Evolutionary conservation across 1,140 invertebrate species (phyloP).

Genomic region (Hyposmocoma kahamanoa): DNA sequence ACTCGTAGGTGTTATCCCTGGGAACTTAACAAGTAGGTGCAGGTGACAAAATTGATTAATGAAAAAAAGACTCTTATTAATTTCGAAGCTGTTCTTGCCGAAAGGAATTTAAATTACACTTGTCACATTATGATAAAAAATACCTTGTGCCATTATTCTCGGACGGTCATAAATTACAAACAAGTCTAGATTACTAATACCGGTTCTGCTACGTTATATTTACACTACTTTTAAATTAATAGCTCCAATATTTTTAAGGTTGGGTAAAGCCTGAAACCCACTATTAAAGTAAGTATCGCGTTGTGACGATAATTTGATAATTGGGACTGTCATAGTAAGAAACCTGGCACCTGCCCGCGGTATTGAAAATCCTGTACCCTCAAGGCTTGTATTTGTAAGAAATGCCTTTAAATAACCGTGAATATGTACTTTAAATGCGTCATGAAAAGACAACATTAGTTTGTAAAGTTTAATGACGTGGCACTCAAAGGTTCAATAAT

Average conservation of each 20-base stretch:
- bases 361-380: not conserved
- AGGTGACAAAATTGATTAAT: not conserved
- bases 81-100: constrained; percentile 9
- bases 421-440: too few relatives aligned
- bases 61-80: constrained; percentile 15
- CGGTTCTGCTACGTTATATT: constrained; percentile 41
- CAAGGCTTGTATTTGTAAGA: too few relatives aligned
- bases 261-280: constrained; percentile 37
- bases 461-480: too few relatives aligned
- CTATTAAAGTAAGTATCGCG: constrained; percentile 53
- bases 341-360: constrained; percentile 34
- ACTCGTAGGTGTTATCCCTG: too few relatives aligned
- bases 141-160: constrained; percentile 21
- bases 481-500: too few relatives aligned
- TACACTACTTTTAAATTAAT: constrained; percentile 52
- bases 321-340: constrained; percentile 42
- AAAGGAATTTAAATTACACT: constrained; percentile 21
- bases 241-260: constrained; percentile 51
- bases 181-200: constrained; percentile 32
- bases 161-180: constrained; percentile 24
- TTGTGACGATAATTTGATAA: constrained; percentile 61
- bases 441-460: too few relatives aligned
- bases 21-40: too few relatives aligned
- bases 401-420: too few relatives aligned
- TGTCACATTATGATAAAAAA: constrained; percentile 20